phyloP scores from a whole-genome alignment of 2,888 invertebrate species.

The Epinotia brunnichana region DNA sequence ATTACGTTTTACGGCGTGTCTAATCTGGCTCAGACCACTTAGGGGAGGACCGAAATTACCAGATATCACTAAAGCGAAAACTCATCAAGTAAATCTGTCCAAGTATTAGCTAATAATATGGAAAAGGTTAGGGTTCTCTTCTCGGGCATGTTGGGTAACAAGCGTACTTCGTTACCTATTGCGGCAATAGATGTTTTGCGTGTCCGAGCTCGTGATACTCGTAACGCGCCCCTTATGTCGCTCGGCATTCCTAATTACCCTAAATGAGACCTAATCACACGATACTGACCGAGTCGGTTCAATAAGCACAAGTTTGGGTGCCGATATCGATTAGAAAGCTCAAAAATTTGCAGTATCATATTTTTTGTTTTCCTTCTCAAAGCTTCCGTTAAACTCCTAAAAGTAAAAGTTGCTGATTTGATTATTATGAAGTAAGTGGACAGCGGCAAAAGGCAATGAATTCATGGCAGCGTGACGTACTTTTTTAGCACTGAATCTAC shows the following conservation, averaged over 20 bases:
- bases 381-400: neutral
- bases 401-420: constrained; percentile 1
- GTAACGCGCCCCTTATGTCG: constrained; percentile 15
- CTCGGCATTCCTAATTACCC: constrained; percentile 24
- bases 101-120: constrained; percentile 36
- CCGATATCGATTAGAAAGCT: constrained; percentile 3
- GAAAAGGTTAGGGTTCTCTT: constrained; percentile 41
- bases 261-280: constrained; percentile 9
- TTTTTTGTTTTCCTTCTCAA: constrained; percentile 15
- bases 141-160: no score
- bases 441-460: constrained; percentile 1
- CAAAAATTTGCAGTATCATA: constrained; percentile 6
- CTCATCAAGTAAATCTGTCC: constrained; percentile 35
- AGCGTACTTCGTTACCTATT: constrained; percentile 39
- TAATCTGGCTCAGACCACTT: constrained; percentile 25
- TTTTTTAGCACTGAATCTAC: neutral
- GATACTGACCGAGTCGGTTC: constrained; percentile 9
- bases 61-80: constrained; percentile 36
- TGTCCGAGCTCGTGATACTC: constrained; percentile 39
- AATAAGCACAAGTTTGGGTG: constrained; percentile 9
- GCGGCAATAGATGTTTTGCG: constrained; percentile 39
- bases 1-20: constrained; percentile 35
- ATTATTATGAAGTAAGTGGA: constrained; percentile 23
- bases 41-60: constrained; percentile 31
- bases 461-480: constrained; percentile 14